phyloP scores from a whole-genome alignment of 2,113 vertebrate species.

The Damaliscus lunatus region DNA sequence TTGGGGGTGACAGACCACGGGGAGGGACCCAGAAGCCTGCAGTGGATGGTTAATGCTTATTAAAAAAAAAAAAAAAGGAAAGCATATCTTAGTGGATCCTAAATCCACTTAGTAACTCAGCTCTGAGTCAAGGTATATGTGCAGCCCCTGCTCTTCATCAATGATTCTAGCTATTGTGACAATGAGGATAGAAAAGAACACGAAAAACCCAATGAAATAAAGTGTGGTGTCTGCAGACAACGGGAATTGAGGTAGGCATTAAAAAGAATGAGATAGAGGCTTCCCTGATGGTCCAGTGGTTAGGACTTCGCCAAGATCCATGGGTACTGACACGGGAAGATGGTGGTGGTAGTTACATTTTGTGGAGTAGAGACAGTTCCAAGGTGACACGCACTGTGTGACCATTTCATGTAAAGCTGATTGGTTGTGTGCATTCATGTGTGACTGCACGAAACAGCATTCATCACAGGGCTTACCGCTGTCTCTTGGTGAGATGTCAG shows the following conservation, averaged over 20 bases:
- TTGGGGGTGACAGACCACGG: not conserved
- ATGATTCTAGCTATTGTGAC: not conserved
- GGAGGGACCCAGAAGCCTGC: not conserved
- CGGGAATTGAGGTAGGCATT: not conserved
- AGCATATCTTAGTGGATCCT: not conserved
- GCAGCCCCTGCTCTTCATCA: not conserved
- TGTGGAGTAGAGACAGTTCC: too few species aligned
- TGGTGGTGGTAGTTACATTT: too few species aligned
- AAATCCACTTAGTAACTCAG: too few species aligned
- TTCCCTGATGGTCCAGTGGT: not conserved
- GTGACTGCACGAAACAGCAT: rapidly evolving
- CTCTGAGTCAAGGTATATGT: not conserved
- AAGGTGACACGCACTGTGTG: rapidly evolving
- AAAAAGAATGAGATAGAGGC: not conserved
- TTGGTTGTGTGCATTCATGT: rapidly evolving
- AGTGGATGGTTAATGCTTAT: too few species aligned
- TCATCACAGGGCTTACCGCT: not conserved
- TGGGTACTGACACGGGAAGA: not conserved
- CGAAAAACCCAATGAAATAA: not conserved
- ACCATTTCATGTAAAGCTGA: not conserved
- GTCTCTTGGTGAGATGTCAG: not conserved
- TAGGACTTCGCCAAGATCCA: rapidly evolving
- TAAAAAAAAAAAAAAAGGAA: not conserved
- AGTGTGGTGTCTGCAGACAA: not conserved
- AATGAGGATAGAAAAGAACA: not conserved